Evolutionary conservation across 2,113 vertebrate species (phyloP).

Genomic region (Pteruthius melanotis): DNA sequence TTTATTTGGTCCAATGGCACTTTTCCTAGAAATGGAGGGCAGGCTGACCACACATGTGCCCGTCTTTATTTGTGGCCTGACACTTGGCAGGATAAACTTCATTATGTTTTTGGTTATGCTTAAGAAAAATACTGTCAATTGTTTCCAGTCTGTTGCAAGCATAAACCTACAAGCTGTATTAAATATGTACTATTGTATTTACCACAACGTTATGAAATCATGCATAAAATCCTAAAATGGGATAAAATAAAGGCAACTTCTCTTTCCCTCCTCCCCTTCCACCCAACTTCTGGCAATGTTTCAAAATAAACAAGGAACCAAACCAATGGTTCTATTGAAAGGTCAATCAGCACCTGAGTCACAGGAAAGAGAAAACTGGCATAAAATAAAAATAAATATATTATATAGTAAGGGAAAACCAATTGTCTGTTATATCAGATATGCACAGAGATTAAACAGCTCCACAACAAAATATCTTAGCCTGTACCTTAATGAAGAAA

Average conservation of each 20-base stretch:
- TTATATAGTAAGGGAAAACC: neutral
- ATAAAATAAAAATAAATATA: neutral
- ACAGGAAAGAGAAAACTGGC: neutral
- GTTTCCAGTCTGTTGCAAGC: slow-evolving; percentile 47
- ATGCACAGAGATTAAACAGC: neutral
- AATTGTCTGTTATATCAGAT: neutral
- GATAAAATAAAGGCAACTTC: slow-evolving; percentile 15
- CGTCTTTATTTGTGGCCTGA: slow-evolving; percentile 28
- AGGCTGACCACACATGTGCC: slow-evolving; percentile 25
- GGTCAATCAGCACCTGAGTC: neutral
- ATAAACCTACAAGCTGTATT: slow-evolving; percentile 39
- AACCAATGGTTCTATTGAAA: neutral
- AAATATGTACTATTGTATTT: slow-evolving; percentile 38
- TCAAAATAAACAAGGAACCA: slow-evolving; percentile 27
- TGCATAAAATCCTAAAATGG: slow-evolving; percentile 43
- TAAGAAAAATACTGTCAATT: slow-evolving; percentile 33
- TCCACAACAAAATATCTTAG: neutral
- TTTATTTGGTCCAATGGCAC: neutral
- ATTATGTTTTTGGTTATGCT: slow-evolving; percentile 38
- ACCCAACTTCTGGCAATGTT: neutral
- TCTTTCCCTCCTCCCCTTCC: neutral
- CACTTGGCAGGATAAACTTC: slow-evolving; percentile 43
- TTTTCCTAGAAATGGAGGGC: neutral
- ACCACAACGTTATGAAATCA: slow-evolving; percentile 27
- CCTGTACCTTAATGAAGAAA: neutral